phyloP scores from a whole-genome alignment of 2,888 invertebrate genomes.

The Atherix ibis region DNA sequence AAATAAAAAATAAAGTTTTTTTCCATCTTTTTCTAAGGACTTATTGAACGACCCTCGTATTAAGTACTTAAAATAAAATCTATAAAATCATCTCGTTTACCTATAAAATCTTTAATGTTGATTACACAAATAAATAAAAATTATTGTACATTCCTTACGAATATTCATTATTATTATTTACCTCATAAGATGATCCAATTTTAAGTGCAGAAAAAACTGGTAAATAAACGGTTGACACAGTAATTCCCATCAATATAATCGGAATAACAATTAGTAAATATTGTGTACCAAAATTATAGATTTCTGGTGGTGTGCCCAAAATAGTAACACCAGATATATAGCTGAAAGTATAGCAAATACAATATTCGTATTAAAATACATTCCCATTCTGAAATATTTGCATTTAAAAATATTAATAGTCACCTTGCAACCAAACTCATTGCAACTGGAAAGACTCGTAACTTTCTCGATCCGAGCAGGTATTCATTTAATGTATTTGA shows the following conservation, averaged over 20 bases:
- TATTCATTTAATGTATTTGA: conserved; percentile 50
- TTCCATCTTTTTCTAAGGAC: too few species aligned
- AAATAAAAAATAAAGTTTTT: too few species aligned
- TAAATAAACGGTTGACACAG: conserved; percentile 54
- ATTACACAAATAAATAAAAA: too few species aligned
- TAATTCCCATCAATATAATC: conserved; percentile 48
- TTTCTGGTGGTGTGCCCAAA: conserved; percentile 72
- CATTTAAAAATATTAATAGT: conserved; percentile 6
- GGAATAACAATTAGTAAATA: conserved; percentile 62
- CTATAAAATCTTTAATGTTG: too few species aligned
- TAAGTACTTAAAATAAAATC: too few species aligned
- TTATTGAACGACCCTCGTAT: too few species aligned
- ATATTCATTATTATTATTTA: too few species aligned
- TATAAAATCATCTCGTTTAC: too few species aligned
- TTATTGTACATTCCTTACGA: too few species aligned
- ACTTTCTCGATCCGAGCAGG: conserved; percentile 55
- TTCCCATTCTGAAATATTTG: too few species aligned
- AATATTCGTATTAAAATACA: conserved; percentile 1
- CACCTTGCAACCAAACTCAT: conserved; percentile 76
- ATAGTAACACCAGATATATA: conserved; percentile 81
- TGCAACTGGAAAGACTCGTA: conserved; percentile 68
- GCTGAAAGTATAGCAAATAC: conserved; percentile 32
- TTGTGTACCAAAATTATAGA: conserved; percentile 73
- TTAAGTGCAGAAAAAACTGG: conserved; percentile 65
- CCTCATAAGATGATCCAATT: conserved; percentile 73